Base-by-base conservation (phyloP, 1,140 invertebrate genomes). In the Drosophila serrata region DNA sequence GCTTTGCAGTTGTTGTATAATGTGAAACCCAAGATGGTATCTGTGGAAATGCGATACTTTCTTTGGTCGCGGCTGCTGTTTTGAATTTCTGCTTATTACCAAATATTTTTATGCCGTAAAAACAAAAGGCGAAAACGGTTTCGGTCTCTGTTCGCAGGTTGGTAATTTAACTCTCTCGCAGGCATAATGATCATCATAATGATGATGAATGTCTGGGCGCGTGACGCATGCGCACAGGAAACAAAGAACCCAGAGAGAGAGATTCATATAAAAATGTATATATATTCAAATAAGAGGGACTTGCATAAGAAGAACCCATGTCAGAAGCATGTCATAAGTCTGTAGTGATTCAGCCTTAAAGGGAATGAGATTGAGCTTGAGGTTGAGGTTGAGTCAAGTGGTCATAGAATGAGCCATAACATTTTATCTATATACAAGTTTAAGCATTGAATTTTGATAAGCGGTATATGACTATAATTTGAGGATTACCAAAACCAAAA, bases 11-110 rank as follows among this genome's bases (percentile, higher is more conserved):
- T 19, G 81, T 87, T 88, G 85, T 87, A 82, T 87, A 87, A 87
- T 87, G 76, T 73, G 78, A 70, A 79, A 73, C 68, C 53, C 67
- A 77, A 75, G 75, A 22, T 43, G 45, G 45, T 73, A 39, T 58
- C 19, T n/a, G n/a, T 73, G 78, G 84, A 80, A 87, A 87, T 80
- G 77, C 55, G 84, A 87, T 87, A 88, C 86, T 90, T 87, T 87
- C 68, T 60, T 68, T 40, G 37, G 40, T 15, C 45, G 37, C 43
- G 61, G 61, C 67, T 69, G 31, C 62, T 51, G 64, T 40, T 73
- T 88, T 78, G 70, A 77, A 80, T 87, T 87, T 84, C 80, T 87
- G 82, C 82, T 84, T 88, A 87, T 87, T 79, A 77, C 70, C 75
- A 79, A 87, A 84, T 80, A 88, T 79, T 84, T 79, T 74, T 86